Evolutionary conservation across 1,140 invertebrate species (phyloP).

Genomic region (Marisa cornuarietis): DNA sequence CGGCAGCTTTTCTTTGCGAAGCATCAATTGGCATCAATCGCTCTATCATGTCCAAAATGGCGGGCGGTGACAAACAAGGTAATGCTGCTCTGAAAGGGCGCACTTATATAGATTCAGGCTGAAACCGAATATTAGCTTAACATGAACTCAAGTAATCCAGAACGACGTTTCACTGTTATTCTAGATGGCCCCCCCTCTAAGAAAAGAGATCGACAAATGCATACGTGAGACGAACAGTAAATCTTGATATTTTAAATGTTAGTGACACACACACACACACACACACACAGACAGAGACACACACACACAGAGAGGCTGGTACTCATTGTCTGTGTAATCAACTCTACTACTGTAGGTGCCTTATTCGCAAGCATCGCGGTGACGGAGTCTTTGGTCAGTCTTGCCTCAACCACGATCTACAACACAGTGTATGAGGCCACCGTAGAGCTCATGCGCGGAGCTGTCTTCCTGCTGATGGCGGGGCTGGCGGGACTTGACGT

Average conservation of each 20-base stretch:
- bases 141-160: not conserved
- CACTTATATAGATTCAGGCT: not conserved
- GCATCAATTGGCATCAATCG: too few relatives aligned
- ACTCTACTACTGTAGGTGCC: not conserved
- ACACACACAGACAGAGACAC: too few relatives aligned
- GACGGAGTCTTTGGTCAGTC: slow-evolving; percentile 4
- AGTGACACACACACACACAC: too few relatives aligned
- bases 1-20: too few relatives aligned
- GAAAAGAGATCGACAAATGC: too few relatives aligned
- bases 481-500: not conserved
- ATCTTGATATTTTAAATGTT: too few relatives aligned
- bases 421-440: slow-evolving; percentile 18
- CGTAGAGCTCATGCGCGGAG: slow-evolving; percentile 2
- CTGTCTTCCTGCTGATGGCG: slow-evolving; percentile 17
- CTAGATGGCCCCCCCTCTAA: too few relatives aligned
- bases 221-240: too few relatives aligned
- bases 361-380: slow-evolving; percentile 20
- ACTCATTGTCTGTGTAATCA: not conserved
- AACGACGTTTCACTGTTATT: too few relatives aligned
- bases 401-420: not conserved
- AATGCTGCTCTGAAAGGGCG: not conserved
- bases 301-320: too few relatives aligned
- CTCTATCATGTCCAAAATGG: too few relatives aligned
- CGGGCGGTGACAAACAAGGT: too few relatives aligned
- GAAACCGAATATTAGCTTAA: not conserved